Conservation (phyloP, 1,140 invertebrate species). For the Eriosoma lanigerum region DNA sequence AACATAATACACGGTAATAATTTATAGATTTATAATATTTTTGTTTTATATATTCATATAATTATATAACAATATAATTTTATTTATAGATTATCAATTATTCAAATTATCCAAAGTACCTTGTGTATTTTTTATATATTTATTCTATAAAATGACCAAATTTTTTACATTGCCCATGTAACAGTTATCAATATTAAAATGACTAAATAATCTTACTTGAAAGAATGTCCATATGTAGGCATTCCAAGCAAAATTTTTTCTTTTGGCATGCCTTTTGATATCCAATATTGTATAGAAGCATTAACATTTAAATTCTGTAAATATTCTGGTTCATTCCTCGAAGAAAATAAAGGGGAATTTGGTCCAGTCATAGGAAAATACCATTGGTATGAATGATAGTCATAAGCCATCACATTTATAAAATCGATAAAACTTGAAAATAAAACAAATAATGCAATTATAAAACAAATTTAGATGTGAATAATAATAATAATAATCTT, state of each 20-base stretch:
- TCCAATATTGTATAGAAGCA: conserved; percentile 80
- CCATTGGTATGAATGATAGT: conserved; percentile 78
- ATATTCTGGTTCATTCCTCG: conserved; percentile 65
- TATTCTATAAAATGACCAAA: too few species aligned
- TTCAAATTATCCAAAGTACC: too few species aligned
- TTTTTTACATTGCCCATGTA: too few species aligned
- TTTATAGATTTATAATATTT: too few species aligned
- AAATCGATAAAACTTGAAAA: conserved; percentile 73
- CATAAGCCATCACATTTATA: conserved; percentile 87
- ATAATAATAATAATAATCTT: not conserved
- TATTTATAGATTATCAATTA: too few species aligned
- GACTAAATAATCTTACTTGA: conserved; percentile 61
- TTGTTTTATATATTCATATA: too few species aligned
- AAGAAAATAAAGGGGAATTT: conserved; percentile 75
- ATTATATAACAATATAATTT: too few species aligned
- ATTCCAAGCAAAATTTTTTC: conserved; percentile 85
- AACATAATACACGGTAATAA: too few species aligned
- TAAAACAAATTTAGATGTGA: not conserved
- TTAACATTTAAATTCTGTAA: conserved; percentile 77
- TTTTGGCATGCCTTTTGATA: conserved; percentile 74
- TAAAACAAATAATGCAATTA: conserved; percentile 35
- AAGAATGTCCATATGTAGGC: conserved; percentile 87
- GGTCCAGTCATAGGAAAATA: conserved; percentile 78
- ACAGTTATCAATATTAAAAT: too few species aligned
- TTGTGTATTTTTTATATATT: too few species aligned